Percentiles rank a stretch among this genome's conserved stretches.
phyloP scores from a whole-genome alignment of 2,888 invertebrate genomes.

The Caenorhabditis drosophilae region DNA sequence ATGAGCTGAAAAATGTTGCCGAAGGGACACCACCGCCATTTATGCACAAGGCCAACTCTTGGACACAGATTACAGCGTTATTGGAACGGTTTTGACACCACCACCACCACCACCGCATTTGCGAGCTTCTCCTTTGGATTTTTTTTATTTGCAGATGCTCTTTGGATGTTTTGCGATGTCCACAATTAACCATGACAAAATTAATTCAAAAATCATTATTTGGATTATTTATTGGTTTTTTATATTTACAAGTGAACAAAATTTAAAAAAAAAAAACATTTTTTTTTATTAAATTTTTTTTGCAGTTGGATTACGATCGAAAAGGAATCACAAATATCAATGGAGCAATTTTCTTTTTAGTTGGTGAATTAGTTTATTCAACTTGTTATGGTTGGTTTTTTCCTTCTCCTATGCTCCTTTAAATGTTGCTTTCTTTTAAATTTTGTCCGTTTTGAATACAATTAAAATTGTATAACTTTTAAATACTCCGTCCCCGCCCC shows the following conservation, averaged over 20 bases:
- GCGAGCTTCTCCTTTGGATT: no score
- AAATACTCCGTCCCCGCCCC: no score
- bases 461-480: no score
- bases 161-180: constrained; percentile 56
- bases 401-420: no score
- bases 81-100: constrained; percentile 5
- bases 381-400: constrained; percentile 70
- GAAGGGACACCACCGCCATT: constrained; percentile 11
- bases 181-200: constrained; percentile 55
- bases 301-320: constrained; percentile 11
- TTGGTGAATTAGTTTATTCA: constrained; percentile 81
- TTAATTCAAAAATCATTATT: constrained; percentile 61
- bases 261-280: no score
- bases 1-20: constrained; percentile 5
- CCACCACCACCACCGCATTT: no score
- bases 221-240: constrained; percentile 79
- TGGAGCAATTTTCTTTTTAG: constrained; percentile 86
- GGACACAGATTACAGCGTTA: constrained; percentile 23
- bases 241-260: constrained; percentile 76
- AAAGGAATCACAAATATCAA: constrained; percentile 89
- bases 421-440: background rate
- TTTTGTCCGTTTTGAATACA: background rate
- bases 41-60: constrained; percentile 26
- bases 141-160: constrained; percentile 21
- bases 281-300: no score